Evolutionary conservation across 2,113 vertebrate species (phyloP), one percentile per base, ranked within the genome.

Genomic region (Vicugna pacos): DNA sequence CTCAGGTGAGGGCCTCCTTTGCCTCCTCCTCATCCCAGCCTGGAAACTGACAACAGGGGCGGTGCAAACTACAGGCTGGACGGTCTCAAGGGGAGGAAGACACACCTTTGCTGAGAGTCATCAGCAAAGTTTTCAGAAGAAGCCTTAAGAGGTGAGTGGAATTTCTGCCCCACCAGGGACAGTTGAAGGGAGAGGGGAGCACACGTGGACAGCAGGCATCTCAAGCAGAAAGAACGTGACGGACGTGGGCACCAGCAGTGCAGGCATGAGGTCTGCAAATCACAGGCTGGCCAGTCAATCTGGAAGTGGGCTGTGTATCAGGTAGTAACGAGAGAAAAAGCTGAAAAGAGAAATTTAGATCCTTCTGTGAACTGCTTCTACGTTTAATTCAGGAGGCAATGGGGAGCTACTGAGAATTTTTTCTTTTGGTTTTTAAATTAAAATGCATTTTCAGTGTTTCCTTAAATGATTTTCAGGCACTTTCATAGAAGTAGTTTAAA

Each of bases 401-500:
- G 7, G 14, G 82, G n/a, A 22, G 54, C 17, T 54, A n/a, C 3
- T 56, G 64, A 81, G 73, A 52, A n/a, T 15, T 8, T 46, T 65
- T 54, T 22, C 13, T 69, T 69, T 93, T 19, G 12, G 17, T 56
- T 96, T 52, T 80, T 80, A 69, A 77, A 64, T 92, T 72, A 87
- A 91, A 90, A 26, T 38, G 6, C 28, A 67, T 84, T 54, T 91
- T 73, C 2, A 73, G 73, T 56, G 64, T 62, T 93, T 80, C 46
- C 32, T 26, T 86, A 90, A 84, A 72, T 54, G 62, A n/a, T 70
- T 92, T 69, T 75, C 58, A 89, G 69, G 82, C 9, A 32, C 38
- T 92, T 95, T 86, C 46, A 89, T 38, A 84, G 79, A 76, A 65
- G 79, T 35, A 60, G 50, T 82, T 81, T 86, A 92, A 92, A 90